A percentile compares a stretch with the other conserved stretches of the same genome.
Evolutionary conservation across 2,888 invertebrate species (phyloP).

Genomic region (Ceraclea dissimilis): DNA sequence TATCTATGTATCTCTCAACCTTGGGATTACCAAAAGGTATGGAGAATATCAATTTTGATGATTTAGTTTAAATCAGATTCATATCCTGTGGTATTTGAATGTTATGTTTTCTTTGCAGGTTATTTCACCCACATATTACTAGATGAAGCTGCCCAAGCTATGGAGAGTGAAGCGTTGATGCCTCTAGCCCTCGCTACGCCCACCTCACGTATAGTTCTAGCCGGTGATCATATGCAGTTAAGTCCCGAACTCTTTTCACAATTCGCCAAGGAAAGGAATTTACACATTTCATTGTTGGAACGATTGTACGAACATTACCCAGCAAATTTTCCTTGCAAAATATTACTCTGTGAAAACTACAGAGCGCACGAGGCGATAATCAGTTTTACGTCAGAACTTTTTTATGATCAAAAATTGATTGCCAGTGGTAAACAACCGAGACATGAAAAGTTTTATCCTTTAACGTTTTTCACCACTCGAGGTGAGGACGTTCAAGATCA

Average conservation of each 20-base stretch:
- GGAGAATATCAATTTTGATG: too few species aligned
- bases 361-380: conserved; percentile 75
- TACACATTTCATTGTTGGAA: conserved; percentile 69
- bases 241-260: conserved; percentile 75
- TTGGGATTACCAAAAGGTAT: conserved; percentile 57
- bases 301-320: conserved; percentile 72
- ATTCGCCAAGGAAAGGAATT: conserved; percentile 59
- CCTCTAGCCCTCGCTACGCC: conserved; percentile 66
- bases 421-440: conserved; percentile 64
- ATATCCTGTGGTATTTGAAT: background rate
- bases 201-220: conserved; percentile 67
- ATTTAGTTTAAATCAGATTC: too few species aligned
- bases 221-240: conserved; percentile 82
- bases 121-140: conserved; percentile 74
- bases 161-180: conserved; percentile 79
- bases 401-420: conserved; percentile 70
- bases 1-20: conserved; percentile 65
- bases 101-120: conserved; percentile 31
- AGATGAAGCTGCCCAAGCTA: conserved; percentile 82
- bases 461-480: conserved; percentile 72
- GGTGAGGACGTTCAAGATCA: conserved; percentile 75
- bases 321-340: conserved; percentile 65
- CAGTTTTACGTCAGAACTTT: conserved; percentile 71
- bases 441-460: conserved; percentile 63
- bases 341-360: conserved; percentile 75